These are phyloP conservation scores for Molanna angustata DNA, from an alignment of 2,888 invertebrate genomes.

Conservation along the genomic window DNA sequence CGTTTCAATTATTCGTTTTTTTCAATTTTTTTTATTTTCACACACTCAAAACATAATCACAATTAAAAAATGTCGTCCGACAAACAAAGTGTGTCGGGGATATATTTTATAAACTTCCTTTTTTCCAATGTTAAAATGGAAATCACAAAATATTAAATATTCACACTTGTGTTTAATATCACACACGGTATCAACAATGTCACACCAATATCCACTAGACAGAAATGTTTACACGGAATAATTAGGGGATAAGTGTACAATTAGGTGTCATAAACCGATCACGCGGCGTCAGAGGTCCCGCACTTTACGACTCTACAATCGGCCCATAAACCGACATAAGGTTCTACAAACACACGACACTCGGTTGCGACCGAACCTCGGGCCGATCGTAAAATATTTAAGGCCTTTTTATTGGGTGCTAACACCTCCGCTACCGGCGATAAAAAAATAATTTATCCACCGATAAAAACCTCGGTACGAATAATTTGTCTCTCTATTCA, in stretches of 20 bases:
- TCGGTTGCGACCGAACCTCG: slow-evolving; percentile 16
- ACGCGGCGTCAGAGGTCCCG: too few species aligned
- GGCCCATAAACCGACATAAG: slow-evolving; percentile 22
- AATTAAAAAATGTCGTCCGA: not conserved
- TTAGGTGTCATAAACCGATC: slow-evolving; percentile 6
- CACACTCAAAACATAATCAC: slow-evolving; percentile 10
- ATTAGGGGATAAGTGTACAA: slow-evolving; percentile 11
- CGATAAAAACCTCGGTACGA: slow-evolving; percentile 24
- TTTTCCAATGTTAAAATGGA: too few species aligned
- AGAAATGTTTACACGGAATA: slow-evolving; percentile 2
- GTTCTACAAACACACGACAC: too few species aligned
- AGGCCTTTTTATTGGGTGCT: slow-evolving; percentile 24
- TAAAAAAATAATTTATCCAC: slow-evolving; percentile 22
- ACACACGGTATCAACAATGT: too few species aligned
- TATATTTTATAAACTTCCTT: too few species aligned
- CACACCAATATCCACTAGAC: too few species aligned
- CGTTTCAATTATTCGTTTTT: not conserved
- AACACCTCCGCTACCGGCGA: slow-evolving; percentile 26
- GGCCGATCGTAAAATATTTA: slow-evolving; percentile 22
- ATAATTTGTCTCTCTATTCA: slow-evolving; percentile 24
- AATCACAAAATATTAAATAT: too few species aligned
- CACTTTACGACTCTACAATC: slow-evolving; percentile 21
- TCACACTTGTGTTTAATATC: too few species aligned
- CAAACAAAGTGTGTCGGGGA: too few species aligned
- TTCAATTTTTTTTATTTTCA: slow-evolving; percentile 5